A percentile compares a stretch with the other conserved stretches of the same genome.
phyloP scores from a whole-genome alignment of 2,113 vertebrate species.

The Elachura formosa region DNA sequence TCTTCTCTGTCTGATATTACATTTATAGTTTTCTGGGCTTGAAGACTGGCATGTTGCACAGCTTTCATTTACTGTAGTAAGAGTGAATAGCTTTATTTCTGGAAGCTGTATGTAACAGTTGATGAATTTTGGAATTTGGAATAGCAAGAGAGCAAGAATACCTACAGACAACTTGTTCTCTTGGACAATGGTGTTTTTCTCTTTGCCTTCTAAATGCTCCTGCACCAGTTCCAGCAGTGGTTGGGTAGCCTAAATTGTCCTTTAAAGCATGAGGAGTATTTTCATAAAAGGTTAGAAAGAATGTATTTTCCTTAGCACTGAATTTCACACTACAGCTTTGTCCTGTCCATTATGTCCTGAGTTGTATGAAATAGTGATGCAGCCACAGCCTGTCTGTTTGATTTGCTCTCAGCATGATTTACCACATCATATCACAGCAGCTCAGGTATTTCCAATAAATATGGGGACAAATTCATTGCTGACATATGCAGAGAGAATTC shows the following conservation, averaged over 20 bases:
- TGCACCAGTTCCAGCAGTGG: neutral
- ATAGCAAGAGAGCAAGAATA: neutral
- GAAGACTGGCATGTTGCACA: slow-evolving; percentile 76
- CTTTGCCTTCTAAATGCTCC: slow-evolving; percentile 23
- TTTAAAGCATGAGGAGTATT: slow-evolving; percentile 46
- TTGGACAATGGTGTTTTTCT: neutral
- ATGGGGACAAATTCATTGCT: slow-evolving; percentile 15
- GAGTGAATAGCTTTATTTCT: slow-evolving; percentile 56
- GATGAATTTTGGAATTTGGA: slow-evolving; percentile 40
- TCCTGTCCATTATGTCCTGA: slow-evolving; percentile 24
- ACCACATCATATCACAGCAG: slow-evolving; percentile 43
- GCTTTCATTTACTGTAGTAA: slow-evolving; percentile 72
- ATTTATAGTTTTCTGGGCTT: slow-evolving; percentile 79
- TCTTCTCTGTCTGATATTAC: slow-evolving; percentile 84
- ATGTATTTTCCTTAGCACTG: slow-evolving; percentile 32
- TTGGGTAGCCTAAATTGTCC: neutral
- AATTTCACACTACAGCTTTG: slow-evolving; percentile 27
- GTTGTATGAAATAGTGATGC: slow-evolving; percentile 34
- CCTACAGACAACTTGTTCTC: neutral
- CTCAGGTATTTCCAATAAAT: slow-evolving; percentile 55
- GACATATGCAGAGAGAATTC: slow-evolving; percentile 55
- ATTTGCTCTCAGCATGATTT: slow-evolving; percentile 49
- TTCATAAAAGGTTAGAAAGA: slow-evolving; percentile 46
- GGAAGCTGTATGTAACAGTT: slow-evolving; percentile 29
- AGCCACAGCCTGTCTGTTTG: slow-evolving; percentile 47